phyloP scores from a whole-genome alignment of 2,113 vertebrate species.

The Prochilodus magdalenae region DNA sequence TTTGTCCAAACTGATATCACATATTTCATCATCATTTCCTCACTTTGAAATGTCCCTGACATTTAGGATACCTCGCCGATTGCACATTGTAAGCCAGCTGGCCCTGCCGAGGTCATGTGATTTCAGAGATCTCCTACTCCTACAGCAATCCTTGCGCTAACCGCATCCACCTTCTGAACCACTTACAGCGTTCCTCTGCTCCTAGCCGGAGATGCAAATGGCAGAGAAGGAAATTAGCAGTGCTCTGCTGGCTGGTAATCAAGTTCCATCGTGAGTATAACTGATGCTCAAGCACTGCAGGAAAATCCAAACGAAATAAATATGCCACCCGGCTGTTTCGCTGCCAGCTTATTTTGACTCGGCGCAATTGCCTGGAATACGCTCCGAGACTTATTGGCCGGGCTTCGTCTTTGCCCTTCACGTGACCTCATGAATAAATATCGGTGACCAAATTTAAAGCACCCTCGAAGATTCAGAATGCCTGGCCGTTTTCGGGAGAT shows the following conservation, averaged over 20 bases:
- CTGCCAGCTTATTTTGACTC: background rate
- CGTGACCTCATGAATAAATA: constrained; percentile 24
- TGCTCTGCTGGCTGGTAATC: constrained; percentile 56
- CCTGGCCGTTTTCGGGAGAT: background rate
- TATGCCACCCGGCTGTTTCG: background rate
- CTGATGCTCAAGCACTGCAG: constrained; percentile 32
- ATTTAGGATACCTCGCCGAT: too few species aligned
- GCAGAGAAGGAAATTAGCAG: constrained; percentile 46
- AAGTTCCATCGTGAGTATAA: constrained; percentile 51
- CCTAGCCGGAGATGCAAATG: constrained; percentile 56
- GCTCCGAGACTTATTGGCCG: background rate
- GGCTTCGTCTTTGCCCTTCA: background rate
- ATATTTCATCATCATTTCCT: too few species aligned
- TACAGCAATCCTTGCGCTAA: background rate
- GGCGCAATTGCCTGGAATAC: background rate
- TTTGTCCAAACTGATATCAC: too few species aligned
- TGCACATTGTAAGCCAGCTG: too few species aligned
- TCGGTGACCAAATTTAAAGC: background rate
- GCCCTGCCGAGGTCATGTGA: too few species aligned
- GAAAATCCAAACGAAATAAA: constrained; percentile 38
- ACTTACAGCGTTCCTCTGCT: background rate
- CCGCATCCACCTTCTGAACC: background rate
- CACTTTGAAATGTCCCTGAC: too few species aligned
- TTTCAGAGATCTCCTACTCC: too few species aligned
- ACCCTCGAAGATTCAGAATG: background rate